Evolutionary conservation across 2,888 invertebrate species (phyloP), one percentile per base, ranked within the genome.

Genomic region (Cremastobaeus sp.): DNA sequence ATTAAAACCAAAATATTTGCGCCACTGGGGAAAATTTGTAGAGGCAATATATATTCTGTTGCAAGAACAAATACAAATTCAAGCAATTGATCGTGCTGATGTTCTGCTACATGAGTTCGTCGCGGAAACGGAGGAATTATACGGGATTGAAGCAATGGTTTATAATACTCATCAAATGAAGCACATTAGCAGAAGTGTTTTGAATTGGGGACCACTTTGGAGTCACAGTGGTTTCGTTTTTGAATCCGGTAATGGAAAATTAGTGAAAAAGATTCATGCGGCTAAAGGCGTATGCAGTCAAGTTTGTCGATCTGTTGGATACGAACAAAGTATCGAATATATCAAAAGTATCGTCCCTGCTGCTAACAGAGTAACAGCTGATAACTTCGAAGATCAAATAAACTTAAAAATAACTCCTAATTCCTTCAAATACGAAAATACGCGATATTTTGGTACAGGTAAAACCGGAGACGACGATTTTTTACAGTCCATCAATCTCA

Each of bases 151-250:
- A 9, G 32, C 52, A 1, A 65, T 52, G 39, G 43, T 35, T 1
- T 50, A 43, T 28, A 70, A 70, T 11, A 60, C 62, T 0, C 70
- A 52, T 54, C 15, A 54, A 54, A 9, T 65, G 52, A 8, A 14
- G 55, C 15, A 30, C n/a, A n/a, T 6, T 37, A 3, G 25, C 21
- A 28, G n/a, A n/a, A n/a, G n/a, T n/a, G n/a, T n/a, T n/a, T n/a
- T n/a, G n/a, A n/a, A n/a, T n/a, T n/a, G n/a, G n/a, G n/a, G n/a
- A n/a, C n/a, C n/a, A n/a, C n/a, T n/a, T n/a, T n/a, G n/a, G n/a
- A n/a, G n/a, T n/a, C n/a, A n/a, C n/a, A n/a, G n/a, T n/a, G n/a
- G n/a, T n/a, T n/a, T n/a, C n/a, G n/a, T n/a, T n/a, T n/a, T n/a
- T n/a, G n/a, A n/a, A n/a, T n/a, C n/a, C n/a, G n/a, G n/a, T n/a